Evolutionary conservation across 2,113 vertebrate species (phyloP), one percentile per base, ranked within the genome.

Genomic region (Leucopsar rothschildi): DNA sequence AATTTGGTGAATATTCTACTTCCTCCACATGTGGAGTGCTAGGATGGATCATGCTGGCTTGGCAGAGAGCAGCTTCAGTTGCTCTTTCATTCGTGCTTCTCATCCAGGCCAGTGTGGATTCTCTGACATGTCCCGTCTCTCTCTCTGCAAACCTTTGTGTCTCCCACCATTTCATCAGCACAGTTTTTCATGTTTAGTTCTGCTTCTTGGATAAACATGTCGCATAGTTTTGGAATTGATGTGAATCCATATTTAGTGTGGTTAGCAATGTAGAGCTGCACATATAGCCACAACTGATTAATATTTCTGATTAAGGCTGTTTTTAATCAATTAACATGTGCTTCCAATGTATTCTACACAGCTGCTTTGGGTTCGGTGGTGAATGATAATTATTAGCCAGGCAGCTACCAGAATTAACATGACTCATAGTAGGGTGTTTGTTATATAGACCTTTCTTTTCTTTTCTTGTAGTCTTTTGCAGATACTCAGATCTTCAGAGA

Each of bases 21-120:
- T 69, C 28, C 10, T 57, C 25, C 13, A 5, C 0, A 0, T 1
- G 1, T 35, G 45, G 40, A 5, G 12, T 2, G 4, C 9, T 29
- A 17, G 16, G 55, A 27, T 42, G 23, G 49, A 15, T 72, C 1
- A 0, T 21, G 39, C 13, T 72, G 35, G 10, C 29, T 81, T 60
- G 59, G 29, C 53, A 60, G 49, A 60, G 23, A 20, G 27, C 0
- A 7, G 15, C 53, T 80, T 11, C 2, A 1, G 24, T 39, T 81
- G 63, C 27, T 25, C 16, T 53, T 49, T 76, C 22, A 21, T 55
- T 28, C 0, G 0, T 28, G 35, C 25, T 20, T 33, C 21, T 68
- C 2, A 12, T 24, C 12, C 20, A 53, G 49, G 29, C 16, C 65
- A 37, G 3, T 12, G 35, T 24, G 12, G 25, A 16, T 19, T 24